Conservation (phyloP, 1,140 invertebrate genomes). For the Drosophila pectinifera region DNA sequence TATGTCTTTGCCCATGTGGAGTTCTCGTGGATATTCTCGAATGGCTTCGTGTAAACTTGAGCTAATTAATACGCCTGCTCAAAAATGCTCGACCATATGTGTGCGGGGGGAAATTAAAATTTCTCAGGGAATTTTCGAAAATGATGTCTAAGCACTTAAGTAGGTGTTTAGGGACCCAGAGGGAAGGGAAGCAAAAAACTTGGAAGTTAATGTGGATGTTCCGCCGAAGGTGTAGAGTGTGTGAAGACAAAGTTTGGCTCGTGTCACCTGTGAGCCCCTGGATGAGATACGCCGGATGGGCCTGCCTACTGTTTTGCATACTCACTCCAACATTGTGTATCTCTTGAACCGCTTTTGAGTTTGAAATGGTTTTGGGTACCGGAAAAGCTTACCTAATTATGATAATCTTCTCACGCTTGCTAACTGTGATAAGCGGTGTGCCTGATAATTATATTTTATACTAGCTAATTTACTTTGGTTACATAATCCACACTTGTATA, state of each 20-base stretch:
- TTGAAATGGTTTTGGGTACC: conserved; percentile 18
- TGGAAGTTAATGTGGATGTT: conserved; percentile 15
- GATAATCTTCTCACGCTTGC: conserved; percentile 7
- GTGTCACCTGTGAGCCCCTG: conserved; percentile 12
- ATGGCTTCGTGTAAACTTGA: conserved; percentile 20
- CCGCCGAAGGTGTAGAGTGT: background rate
- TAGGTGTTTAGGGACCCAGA: conserved; percentile 27
- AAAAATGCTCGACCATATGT: conserved; percentile 20
- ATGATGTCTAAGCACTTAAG: conserved; percentile 49
- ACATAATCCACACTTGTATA: background rate
- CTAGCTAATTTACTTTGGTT: background rate
- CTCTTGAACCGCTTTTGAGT: conserved; percentile 1
- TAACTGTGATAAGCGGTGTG: background rate
- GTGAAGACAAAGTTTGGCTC: conserved; percentile 22
- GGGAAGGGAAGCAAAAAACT: conserved; percentile 8
- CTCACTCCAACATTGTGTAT: conserved; percentile 5
- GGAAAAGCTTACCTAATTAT: conserved; percentile 31
- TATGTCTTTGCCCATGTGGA: conserved; percentile 7
- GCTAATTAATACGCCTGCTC: conserved; percentile 34
- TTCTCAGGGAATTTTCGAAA: conserved; percentile 38
- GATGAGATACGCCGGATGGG: conserved; percentile 5
- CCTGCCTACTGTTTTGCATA: conserved; percentile 29
- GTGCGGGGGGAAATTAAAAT: conserved; percentile 30
- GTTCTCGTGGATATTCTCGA: conserved; percentile 10
- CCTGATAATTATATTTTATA: conserved; percentile 2